Base-by-base conservation (phyloP, 2,888 invertebrate genomes). In the Desoria tigrina region DNA sequence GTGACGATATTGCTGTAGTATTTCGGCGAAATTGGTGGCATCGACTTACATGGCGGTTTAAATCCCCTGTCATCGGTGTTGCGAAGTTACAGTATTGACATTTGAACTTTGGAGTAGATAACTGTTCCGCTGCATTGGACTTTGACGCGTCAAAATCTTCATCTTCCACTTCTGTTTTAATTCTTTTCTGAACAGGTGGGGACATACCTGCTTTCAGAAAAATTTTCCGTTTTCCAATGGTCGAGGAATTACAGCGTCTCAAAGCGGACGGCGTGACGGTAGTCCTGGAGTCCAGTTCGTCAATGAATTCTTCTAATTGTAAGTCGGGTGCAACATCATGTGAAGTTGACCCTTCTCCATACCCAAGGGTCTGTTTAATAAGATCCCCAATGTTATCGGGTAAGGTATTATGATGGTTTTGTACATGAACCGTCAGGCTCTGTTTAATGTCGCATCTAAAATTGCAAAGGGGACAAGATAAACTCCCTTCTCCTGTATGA, bases 391-490 rank as follows among this genome's bases (percentile, higher is more conserved):
- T 45, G n/a, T 51, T 51, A 24, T 60, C 66, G 2, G 65, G 68
- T 24, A 64, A 63, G 21, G 60, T 63, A 14, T 58, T 54, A 49
- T 72, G 72, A 63, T 72, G 72, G 60, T 72, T 72, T 61, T 72
- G 69, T 16, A 71, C 51, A 54, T 71, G 68, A 16, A 70, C 70
- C 37, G 93, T 93, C 78, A 94, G 82, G 79, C 92, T 92, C 80
- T 94, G 93, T 79, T 92, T 90, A 79, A 93, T 93, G 79, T 93
- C 92, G 39, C 93, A 92, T 14, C 91, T 90, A 80, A 94, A 94
- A 81, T 92, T 91, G 80, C 94, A 94, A 75, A 90, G 88, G 49
- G 88, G 87, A 81, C 94, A 94, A 78, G 88, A 86, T 81, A 90
- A 91, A 70, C 88, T 87, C n/a, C 92, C 92, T 62, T 84, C 87